Conservation (phyloP, 2,113 vertebrate species). For the Synodontis membranacea region DNA sequence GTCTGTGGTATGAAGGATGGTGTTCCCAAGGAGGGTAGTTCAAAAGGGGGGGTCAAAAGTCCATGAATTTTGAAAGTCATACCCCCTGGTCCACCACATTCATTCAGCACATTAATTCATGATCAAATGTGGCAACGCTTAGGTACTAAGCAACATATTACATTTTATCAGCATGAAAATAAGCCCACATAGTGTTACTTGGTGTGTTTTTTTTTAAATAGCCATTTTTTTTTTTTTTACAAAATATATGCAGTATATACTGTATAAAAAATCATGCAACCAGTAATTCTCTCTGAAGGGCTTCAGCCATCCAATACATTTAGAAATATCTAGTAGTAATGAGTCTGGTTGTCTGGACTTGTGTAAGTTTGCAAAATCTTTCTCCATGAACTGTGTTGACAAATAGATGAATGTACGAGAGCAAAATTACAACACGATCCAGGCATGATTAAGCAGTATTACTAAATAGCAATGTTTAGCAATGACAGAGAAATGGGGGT, state of each 20-base stretch:
- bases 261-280: not conserved
- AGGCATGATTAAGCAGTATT: not conserved
- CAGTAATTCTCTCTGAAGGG: not conserved
- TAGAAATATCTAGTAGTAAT: not conserved
- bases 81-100: not conserved
- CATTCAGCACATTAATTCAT: not conserved
- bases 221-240: too few relatives aligned
- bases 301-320: not conserved
- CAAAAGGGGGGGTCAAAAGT: not conserved
- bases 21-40: not conserved
- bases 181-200: not conserved
- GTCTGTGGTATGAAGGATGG: not conserved
- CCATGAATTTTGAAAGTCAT: not conserved
- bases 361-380: not conserved
- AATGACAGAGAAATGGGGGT: not conserved
- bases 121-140: not conserved
- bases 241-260: too few relatives aligned
- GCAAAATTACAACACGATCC: not conserved
- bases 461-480: not conserved
- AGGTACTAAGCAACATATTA: not conserved
- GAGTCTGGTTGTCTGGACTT: not conserved
- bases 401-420: not conserved
- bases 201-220: too few relatives aligned
- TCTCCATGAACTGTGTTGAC: not conserved
- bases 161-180: not conserved